Percentiles rank a stretch among this genome's conserved stretches.
Conservation (phyloP, 2,113 vertebrate genomes). For the Dromiciops gliroides region DNA sequence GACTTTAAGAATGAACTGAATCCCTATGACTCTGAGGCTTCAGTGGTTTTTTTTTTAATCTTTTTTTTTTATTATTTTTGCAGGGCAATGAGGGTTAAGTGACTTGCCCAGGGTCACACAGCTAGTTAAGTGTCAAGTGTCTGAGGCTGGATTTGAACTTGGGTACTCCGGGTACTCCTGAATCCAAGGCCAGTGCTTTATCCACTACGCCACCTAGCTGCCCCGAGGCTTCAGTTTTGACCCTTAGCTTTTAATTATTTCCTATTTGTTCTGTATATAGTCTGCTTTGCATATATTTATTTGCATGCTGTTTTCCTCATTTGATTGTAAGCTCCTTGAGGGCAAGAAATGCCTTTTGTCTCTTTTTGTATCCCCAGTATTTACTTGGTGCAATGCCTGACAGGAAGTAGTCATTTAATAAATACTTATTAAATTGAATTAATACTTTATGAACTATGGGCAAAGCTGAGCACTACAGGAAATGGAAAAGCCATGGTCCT, state of each 20-base stretch:
- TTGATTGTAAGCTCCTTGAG: background rate
- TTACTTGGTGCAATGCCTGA: background rate
- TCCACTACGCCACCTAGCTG: no score
- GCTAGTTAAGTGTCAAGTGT: no score
- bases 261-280: background rate
- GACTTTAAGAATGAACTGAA: background rate
- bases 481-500: background rate
- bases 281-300: background rate
- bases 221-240: background rate
- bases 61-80: no score
- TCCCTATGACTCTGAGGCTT: background rate
- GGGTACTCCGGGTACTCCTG: no score
- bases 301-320: background rate
- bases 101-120: no score
- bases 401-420: background rate
- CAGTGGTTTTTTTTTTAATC: no score
- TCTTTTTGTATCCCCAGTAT: background rate
- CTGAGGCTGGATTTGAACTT: no score
- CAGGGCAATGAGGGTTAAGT: no score
- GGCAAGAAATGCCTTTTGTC: background rate
- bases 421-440: background rate
- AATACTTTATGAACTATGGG: background rate
- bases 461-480: background rate
- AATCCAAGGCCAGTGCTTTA: no score
- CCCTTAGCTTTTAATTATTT: background rate